Evolutionary conservation across 1,140 invertebrate genomes (phyloP), one percentile per base, ranked within the genome.

Genomic region (Muscidifurax raptorellus): DNA sequence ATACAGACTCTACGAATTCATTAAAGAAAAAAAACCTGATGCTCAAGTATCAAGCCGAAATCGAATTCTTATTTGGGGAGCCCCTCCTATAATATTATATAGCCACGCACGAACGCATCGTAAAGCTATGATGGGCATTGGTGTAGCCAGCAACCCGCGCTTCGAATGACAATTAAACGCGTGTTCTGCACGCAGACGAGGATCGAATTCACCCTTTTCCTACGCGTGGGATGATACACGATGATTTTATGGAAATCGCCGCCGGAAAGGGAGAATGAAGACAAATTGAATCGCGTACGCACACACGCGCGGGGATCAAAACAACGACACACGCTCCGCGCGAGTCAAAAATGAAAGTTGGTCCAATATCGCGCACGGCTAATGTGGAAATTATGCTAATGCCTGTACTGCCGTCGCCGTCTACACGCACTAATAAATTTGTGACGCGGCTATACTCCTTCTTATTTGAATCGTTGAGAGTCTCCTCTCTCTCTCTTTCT

Each of bases 241-340:
- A 85, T 40, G 66, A 85, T 82, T 87, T 84, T 87, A 87, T 88
- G 85, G 78, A 84, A 87, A 89, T 85, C 71, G 71, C 74, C 80
- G 69, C n/a, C n/a, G n/a, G n/a, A n/a, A n/a, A n/a, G n/a, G 84
- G 80, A 30, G 80, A 36, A 44, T 25, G 22, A 71, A 87, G 86
- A 87, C 77, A 86, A 86, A 88, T 88, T 86, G 85, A 85, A 75
- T 28, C 22, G n/a, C 22, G 30, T 28, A 64, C 69, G 44, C 22
- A 22, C 1, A 12, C 7, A 1, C 32, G 22, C 18, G 66, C 9
- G 28, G 12, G 32, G 80, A 18, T 64, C 44, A 71, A 76, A 59
- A 59, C 52, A 59, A 22, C 12, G 81, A 30, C 69, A 12, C 28
- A 47, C 44, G 44, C 12, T 9, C 15, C 52, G 52, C 13, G 44